Base-by-base conservation (phyloP, 2,888 invertebrate species). In the Folsomia candida region DNA sequence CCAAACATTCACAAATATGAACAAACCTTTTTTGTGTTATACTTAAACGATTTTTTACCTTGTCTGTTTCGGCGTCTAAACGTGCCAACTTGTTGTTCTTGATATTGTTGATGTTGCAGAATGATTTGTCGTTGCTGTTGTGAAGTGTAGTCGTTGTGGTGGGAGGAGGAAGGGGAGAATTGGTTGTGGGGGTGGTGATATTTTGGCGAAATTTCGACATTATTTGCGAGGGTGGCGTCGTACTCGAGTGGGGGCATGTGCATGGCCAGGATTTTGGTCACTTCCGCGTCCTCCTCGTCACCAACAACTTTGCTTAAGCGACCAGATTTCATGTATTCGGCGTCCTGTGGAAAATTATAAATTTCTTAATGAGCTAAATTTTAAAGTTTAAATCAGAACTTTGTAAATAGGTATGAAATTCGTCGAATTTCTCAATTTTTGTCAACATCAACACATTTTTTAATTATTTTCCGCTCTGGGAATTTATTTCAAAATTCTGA, bases 241-340 rank as follows among this genome's bases (percentile, higher is more conserved):
- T 93, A 93, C 87, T 93, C 93, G 89, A 91, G 91, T 90, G 92
- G 92, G 87, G 92, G 91, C 88, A 92, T 90, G 89, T 92, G 92
- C 86, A 92, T 90, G 84, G 91, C 91, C 89, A 92, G 85, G 88
- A 92, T 92, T 89, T 92, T 91, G 90, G 91, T 91, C 87, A 92
- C 91, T 89, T 93, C 93, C 86, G 93, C 93, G 89, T 93, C 93
- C 88, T 94, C 81, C 78, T 81, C 75, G 78, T 70, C 70, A 66
- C 69, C 75, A 28, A 72, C 70, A 28, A 71, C 72, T 54, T 71
- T 69, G 1, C 65, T 67, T 51, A 61, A 63, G 9, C 70, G 66
- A 62, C 66, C 73, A n/a, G 64, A 65, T 72, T 74, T 74, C 58
- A 68, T 69, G 62, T 79, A 77, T 58, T 79, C 79, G 14, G 75